phyloP scores from a whole-genome alignment of 2,888 invertebrate species.

The Chloroclysta siterata region DNA sequence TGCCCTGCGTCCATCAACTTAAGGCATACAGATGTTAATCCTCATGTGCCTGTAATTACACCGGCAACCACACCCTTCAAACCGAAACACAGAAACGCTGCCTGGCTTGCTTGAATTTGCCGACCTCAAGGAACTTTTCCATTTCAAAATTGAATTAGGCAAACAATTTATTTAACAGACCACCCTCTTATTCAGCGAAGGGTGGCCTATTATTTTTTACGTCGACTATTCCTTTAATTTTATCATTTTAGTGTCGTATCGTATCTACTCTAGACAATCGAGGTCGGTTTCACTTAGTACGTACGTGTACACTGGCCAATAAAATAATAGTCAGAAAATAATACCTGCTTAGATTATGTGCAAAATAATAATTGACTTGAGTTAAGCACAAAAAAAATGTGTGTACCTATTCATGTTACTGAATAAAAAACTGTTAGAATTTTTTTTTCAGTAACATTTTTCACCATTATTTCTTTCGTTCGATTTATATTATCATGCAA shows the following conservation, averaged over 20 bases:
- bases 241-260: conserved; percentile 72
- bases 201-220: conserved; percentile 79
- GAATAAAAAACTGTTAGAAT: too few species aligned
- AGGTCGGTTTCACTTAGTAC: conserved; percentile 52
- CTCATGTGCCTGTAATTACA: too few species aligned
- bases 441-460: not conserved
- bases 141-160: conserved; percentile 71
- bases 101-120: conserved; percentile 11
- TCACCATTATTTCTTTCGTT: not conserved
- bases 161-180: conserved; percentile 76
- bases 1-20: too few species aligned
- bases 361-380: too few species aligned
- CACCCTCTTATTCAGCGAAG: conserved; percentile 61
- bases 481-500: not conserved
- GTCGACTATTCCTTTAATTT: conserved; percentile 72
- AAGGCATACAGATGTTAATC: too few species aligned
- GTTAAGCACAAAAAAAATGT: too few species aligned
- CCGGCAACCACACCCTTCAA: too few species aligned
- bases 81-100: too few species aligned
- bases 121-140: conserved; percentile 12
- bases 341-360: too few species aligned
- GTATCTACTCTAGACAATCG: conserved; percentile 67
- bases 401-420: too few species aligned
- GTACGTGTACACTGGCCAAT: not conserved
- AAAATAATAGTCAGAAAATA: too few species aligned